Percentiles rank a stretch among this genome's conserved stretches.
These are phyloP conservation scores for Tympanuchus pallidicinctus DNA, from an alignment of 2,113 vertebrate species.

Conservation along the genomic window DNA sequence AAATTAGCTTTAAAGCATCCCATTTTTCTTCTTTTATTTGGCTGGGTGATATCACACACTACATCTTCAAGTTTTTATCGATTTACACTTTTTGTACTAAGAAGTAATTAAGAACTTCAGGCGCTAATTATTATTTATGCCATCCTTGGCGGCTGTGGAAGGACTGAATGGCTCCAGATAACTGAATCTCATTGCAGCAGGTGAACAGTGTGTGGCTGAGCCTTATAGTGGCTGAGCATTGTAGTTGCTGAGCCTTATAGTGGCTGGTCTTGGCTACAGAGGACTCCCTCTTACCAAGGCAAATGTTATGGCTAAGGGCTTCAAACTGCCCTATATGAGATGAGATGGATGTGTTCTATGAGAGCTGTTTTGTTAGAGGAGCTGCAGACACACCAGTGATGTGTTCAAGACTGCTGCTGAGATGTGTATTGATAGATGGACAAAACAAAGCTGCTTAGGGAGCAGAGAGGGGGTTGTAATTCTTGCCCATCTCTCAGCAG, in stretches of 20 bases:
- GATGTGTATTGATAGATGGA: not conserved
- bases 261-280: constrained; percentile 28
- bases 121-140: not conserved
- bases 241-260: not conserved
- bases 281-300: not conserved
- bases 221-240: too few relatives aligned
- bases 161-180: not conserved
- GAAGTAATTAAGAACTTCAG: constrained; percentile 7
- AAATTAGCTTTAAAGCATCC: not conserved
- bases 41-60: not conserved
- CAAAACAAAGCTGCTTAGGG: not conserved
- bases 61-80: not conserved
- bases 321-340: not conserved
- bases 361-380: not conserved
- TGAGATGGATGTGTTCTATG: not conserved
- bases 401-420: not conserved
- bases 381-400: not conserved
- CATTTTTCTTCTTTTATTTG: not conserved
- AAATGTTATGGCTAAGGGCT: not conserved
- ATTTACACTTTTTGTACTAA: not conserved
- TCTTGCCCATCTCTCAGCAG: not conserved
- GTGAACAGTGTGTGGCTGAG: rapidly evolving
- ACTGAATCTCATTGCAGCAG: not conserved
- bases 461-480: not conserved
- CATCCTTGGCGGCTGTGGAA: not conserved